Percentiles rank a stretch among this genome's conserved stretches.
These are phyloP conservation scores for Galaxias olidus DNA, from an alignment of 2,797 vertebrate genomes.

Conservation along the genomic window DNA sequence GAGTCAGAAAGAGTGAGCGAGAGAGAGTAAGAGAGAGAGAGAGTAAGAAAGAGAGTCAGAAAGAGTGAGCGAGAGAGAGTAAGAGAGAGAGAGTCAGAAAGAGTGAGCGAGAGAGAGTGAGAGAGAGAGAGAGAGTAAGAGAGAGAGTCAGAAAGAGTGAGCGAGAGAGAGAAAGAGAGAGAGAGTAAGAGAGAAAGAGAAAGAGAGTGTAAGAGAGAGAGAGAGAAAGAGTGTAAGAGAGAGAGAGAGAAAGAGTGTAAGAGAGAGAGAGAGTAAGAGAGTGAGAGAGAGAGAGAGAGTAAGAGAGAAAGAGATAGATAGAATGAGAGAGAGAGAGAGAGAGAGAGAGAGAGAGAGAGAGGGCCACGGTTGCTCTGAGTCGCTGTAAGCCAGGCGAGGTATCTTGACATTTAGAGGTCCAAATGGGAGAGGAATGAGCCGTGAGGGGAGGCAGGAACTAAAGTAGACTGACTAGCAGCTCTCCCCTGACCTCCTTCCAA, in stretches of 20 bases:
- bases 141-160: neutral
- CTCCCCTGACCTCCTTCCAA: slow-evolving; percentile 66
- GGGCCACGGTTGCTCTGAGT: slow-evolving; percentile 37
- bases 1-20: no score
- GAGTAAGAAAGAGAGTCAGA: neutral
- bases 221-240: neutral
- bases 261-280: slow-evolving; percentile 23
- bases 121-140: no score
- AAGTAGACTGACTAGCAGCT: slow-evolving; percentile 68
- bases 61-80: slow-evolving; percentile 11
- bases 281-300: slow-evolving; percentile 33
- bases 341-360: slow-evolving; percentile 42
- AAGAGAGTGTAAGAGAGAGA: neutral
- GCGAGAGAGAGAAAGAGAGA: neutral
- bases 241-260: neutral
- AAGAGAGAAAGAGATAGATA: no score
- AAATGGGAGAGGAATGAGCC: slow-evolving; percentile 71
- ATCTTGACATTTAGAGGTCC: slow-evolving; percentile 59
- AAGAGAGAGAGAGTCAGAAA: no score
- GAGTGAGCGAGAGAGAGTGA: no score
- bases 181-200: neutral
- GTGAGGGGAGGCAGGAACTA: slow-evolving; percentile 68
- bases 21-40: slow-evolving; percentile 14
- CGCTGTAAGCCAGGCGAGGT: slow-evolving; percentile 46
- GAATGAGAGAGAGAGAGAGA: slow-evolving; percentile 5